Conservation (phyloP, 2,797 vertebrate genomes). For the Pyrocephalus nanus region DNA sequence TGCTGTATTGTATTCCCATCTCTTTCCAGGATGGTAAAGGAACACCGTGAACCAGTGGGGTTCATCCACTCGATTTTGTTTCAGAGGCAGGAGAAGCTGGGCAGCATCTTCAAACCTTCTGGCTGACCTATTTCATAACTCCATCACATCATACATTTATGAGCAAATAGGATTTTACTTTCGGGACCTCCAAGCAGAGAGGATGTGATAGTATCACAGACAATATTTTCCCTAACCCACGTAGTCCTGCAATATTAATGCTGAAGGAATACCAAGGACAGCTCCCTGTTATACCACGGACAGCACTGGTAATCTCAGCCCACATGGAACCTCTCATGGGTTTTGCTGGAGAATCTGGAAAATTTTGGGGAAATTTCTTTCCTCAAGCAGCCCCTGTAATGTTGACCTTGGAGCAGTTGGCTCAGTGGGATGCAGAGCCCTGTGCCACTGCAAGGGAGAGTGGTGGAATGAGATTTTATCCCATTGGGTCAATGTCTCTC, state of each 20-base stretch:
- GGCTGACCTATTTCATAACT: constrained; percentile 14
- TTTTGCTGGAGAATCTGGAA: constrained; percentile 24
- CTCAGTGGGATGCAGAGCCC: neutral
- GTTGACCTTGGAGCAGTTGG: neutral
- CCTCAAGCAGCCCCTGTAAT: neutral
- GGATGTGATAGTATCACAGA: neutral
- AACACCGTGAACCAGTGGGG: accelerated
- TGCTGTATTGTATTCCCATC: neutral
- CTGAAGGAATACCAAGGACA: neutral
- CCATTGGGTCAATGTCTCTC: neutral
- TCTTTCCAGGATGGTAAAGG: neutral
- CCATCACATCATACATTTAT: constrained; percentile 35
- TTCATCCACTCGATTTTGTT: neutral
- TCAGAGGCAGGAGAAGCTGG: neutral
- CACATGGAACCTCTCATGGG: neutral
- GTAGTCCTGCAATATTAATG: neutral
- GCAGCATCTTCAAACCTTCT: neutral
- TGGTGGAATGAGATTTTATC: neutral
- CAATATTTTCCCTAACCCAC: neutral
- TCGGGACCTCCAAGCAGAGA: neutral
- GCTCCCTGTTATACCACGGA: neutral
- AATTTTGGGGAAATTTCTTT: neutral
- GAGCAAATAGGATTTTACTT: neutral
- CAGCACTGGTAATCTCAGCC: neutral
- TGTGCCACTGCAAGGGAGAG: neutral